These are phyloP conservation scores for Eumaeus atala DNA, from an alignment of 1,140 invertebrate genomes.

Conservation along the genomic window DNA sequence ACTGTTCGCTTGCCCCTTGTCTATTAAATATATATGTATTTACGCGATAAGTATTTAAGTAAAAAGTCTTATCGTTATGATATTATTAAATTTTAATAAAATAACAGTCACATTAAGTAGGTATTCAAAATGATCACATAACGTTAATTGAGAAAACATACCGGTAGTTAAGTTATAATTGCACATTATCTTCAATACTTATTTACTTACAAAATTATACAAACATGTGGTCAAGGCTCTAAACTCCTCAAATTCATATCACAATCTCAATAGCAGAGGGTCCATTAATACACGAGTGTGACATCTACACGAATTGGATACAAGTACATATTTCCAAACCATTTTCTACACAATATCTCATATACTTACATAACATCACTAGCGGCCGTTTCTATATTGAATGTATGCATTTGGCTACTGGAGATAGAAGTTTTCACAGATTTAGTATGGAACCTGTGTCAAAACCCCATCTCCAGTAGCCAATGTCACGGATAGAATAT, in stretches of 20 bases:
- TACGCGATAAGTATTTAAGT: too few relatives aligned
- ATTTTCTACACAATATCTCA: too few relatives aligned
- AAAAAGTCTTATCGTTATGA: conserved; percentile 32
- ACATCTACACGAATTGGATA: too few relatives aligned
- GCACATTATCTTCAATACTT: conserved; percentile 46
- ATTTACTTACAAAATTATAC: conserved; percentile 54
- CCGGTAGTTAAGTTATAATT: conserved; percentile 63
- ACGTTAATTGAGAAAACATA: conserved; percentile 13
- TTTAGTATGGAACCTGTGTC: too few relatives aligned
- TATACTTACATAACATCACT: too few relatives aligned
- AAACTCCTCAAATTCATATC: conserved; percentile 7
- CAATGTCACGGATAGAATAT: neutral
- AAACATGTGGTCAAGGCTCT: conserved; percentile 29
- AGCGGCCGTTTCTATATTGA: too few relatives aligned
- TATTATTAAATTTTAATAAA: conserved; percentile 65
- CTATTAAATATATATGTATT: too few relatives aligned
- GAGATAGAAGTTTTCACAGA: too few relatives aligned
- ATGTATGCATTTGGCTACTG: too few relatives aligned
- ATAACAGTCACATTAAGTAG: conserved; percentile 55
- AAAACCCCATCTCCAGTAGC: too few relatives aligned
- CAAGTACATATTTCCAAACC: too few relatives aligned
- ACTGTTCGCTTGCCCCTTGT: too few relatives aligned
- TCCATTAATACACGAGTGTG: neutral
- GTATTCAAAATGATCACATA: conserved; percentile 10
- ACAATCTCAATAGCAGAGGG: conserved; percentile 6